Conservation (phyloP, 2,888 invertebrate species). For the Boloria euphrosyne region DNA sequence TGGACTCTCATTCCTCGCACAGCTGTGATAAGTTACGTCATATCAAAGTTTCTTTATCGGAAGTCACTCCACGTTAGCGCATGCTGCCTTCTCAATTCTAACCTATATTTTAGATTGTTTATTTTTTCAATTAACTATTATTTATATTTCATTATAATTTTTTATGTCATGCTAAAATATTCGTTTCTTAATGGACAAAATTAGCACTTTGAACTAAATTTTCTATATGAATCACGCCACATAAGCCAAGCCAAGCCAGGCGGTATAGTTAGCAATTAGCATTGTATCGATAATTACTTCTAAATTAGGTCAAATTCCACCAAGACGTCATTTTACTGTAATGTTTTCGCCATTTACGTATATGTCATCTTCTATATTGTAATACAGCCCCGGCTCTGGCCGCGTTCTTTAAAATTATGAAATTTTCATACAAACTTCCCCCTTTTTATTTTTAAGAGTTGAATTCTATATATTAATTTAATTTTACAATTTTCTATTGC, state of each 20-base stretch:
- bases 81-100: background rate
- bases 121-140: background rate
- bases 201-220: background rate
- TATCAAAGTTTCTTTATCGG: constrained; percentile 3
- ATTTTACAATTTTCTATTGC: too few species aligned
- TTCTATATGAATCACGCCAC: constrained; percentile 4
- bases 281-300: constrained; percentile 5
- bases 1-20: constrained; percentile 3
- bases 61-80: background rate
- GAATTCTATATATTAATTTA: too few species aligned
- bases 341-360: background rate
- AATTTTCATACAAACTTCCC: too few species aligned
- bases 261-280: constrained; percentile 1
- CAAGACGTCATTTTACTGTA: background rate
- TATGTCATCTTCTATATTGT: background rate
- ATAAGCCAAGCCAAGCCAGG: background rate
- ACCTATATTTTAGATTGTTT: background rate
- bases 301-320: background rate
- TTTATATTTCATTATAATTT: background rate
- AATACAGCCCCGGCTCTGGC: background rate
- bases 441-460: too few species aligned
- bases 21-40: constrained; percentile 9
- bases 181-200: too few species aligned
- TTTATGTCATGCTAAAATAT: background rate
- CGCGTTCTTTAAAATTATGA: too few species aligned